Percentiles rank a stretch among this genome's conserved stretches.
These are phyloP conservation scores for Scaptomyza reducta DNA, from an alignment of 2,888 invertebrate genomes.

Conservation along the genomic window DNA sequence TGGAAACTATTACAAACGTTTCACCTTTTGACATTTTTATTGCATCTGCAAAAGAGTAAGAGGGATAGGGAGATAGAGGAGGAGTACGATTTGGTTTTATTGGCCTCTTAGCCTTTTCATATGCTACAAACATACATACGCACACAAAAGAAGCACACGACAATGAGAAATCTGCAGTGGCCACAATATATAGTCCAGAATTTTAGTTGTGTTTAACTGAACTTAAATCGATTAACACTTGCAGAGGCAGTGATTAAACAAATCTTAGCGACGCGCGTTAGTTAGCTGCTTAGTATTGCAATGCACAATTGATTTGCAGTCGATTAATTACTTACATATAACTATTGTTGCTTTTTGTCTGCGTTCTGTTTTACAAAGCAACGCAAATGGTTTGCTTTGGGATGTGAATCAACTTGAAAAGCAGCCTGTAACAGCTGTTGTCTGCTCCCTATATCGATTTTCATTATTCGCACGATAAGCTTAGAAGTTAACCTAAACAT, in stretches of 20 bases:
- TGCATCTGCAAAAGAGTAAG: background rate
- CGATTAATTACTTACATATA: slow-evolving; percentile 11
- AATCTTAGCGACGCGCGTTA: slow-evolving; percentile 11
- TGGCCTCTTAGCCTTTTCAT: slow-evolving; percentile 13
- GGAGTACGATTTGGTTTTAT: slow-evolving; percentile 6
- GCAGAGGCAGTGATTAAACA: no score
- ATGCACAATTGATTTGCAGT: slow-evolving; percentile 8
- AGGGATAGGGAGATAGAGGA: background rate
- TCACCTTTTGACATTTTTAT: slow-evolving; percentile 14
- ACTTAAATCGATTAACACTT: no score
- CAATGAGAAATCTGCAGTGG: slow-evolving; percentile 3
- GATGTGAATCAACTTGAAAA: slow-evolving; percentile 36
- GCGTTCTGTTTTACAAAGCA: slow-evolving; percentile 27
- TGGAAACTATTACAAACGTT: no score
- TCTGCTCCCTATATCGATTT: slow-evolving; percentile 16
- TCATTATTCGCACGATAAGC: background rate
- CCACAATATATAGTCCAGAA: background rate
- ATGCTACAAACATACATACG: slow-evolving; percentile 22
- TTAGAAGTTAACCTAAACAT: slow-evolving; percentile 8
- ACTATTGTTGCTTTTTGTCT: slow-evolving; percentile 34
- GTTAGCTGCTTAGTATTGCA: background rate
- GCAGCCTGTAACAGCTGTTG: slow-evolving; percentile 37
- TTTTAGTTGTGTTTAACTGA: background rate
- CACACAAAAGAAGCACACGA: background rate
- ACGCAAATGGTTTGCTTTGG: slow-evolving; percentile 40